Percentiles rank a stretch among this genome's conserved stretches.
These are phyloP conservation scores for Sclerodermus sp. DNA, from an alignment of 2,888 invertebrate species.

Conservation along the genomic window DNA sequence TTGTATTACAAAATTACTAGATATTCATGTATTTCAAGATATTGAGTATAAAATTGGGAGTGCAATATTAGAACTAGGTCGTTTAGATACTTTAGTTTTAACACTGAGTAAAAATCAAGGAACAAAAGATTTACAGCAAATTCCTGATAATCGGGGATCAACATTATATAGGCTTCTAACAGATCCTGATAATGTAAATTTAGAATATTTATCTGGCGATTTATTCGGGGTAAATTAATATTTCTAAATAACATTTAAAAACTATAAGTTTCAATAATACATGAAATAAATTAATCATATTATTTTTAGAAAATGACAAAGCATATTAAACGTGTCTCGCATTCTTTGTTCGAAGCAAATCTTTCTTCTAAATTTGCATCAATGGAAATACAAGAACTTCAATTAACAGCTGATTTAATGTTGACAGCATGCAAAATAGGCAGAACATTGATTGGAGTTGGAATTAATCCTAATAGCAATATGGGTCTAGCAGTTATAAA, in stretches of 20 bases:
- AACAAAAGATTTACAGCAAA: slow-evolving; percentile 58
- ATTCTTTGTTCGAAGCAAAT: slow-evolving; percentile 54
- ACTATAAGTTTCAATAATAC: not conserved
- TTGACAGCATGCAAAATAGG: slow-evolving; percentile 63
- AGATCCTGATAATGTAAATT: slow-evolving; percentile 64
- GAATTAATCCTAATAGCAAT: slow-evolving; percentile 62
- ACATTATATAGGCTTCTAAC: slow-evolving; percentile 63
- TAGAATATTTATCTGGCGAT: slow-evolving; percentile 63
- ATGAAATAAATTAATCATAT: slow-evolving; percentile 6
- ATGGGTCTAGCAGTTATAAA: slow-evolving; percentile 64
- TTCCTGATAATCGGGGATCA: slow-evolving; percentile 63
- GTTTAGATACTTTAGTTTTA: slow-evolving; percentile 62
- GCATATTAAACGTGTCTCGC: slow-evolving; percentile 62
- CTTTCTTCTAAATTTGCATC: slow-evolving; percentile 54
- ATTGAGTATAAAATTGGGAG: slow-evolving; percentile 58
- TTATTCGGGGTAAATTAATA: slow-evolving; percentile 60
- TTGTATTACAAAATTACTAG: slow-evolving; percentile 60
- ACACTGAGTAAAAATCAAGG: slow-evolving; percentile 60
- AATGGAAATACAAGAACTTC: slow-evolving; percentile 62
- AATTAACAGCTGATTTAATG: slow-evolving; percentile 66
- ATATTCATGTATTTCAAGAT: slow-evolving; percentile 62
- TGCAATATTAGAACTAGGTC: slow-evolving; percentile 62
- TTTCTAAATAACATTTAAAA: not conserved
- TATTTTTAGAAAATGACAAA: slow-evolving; percentile 60
- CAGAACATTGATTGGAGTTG: slow-evolving; percentile 61